Evolutionary conservation across 2,888 invertebrate species (phyloP).

Genomic region (Dasypogon diadema): DNA sequence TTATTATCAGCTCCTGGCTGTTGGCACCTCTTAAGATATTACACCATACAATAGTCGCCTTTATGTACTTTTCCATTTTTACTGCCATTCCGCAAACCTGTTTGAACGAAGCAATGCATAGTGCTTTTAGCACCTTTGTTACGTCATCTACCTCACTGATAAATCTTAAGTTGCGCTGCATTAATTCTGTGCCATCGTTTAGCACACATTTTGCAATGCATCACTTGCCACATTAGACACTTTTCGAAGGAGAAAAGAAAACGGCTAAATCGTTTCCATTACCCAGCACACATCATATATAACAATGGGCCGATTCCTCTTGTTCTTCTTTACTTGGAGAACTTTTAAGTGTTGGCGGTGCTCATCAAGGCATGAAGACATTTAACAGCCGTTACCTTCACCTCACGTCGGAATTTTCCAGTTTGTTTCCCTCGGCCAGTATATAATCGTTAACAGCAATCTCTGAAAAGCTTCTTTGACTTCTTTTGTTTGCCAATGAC

Average conservation of each 20-base stretch:
- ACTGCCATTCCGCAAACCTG: too few relatives aligned
- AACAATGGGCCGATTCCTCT: not conserved
- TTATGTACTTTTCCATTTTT: too few relatives aligned
- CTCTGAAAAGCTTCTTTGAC: slow-evolving; percentile 25
- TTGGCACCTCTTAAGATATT: too few relatives aligned
- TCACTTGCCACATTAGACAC: slow-evolving; percentile 3
- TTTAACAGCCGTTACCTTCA: slow-evolving; percentile 46
- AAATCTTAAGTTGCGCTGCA: not conserved
- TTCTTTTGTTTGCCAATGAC: slow-evolving; percentile 21
- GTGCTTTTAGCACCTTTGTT: too few relatives aligned
- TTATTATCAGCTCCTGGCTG: too few relatives aligned
- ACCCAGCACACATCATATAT: not conserved
- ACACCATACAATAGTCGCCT: too few relatives aligned
- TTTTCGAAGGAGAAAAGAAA: not conserved
- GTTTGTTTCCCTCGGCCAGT: slow-evolving; percentile 36
- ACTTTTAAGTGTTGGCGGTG: slow-evolving; percentile 44
- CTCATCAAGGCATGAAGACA: slow-evolving; percentile 43
- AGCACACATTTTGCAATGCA: slow-evolving; percentile 15
- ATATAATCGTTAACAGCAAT: slow-evolving; percentile 17
- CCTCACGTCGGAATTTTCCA: slow-evolving; percentile 43
- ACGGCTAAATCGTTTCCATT: not conserved
- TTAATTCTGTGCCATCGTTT: slow-evolving; percentile 22
- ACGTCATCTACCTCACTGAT: not conserved
- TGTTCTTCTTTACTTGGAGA: slow-evolving; percentile 21
- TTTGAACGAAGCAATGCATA: too few relatives aligned